Evolutionary conservation across 1,140 invertebrate genomes (phyloP).

Genomic region (Drosophila rhopaloa): DNA sequence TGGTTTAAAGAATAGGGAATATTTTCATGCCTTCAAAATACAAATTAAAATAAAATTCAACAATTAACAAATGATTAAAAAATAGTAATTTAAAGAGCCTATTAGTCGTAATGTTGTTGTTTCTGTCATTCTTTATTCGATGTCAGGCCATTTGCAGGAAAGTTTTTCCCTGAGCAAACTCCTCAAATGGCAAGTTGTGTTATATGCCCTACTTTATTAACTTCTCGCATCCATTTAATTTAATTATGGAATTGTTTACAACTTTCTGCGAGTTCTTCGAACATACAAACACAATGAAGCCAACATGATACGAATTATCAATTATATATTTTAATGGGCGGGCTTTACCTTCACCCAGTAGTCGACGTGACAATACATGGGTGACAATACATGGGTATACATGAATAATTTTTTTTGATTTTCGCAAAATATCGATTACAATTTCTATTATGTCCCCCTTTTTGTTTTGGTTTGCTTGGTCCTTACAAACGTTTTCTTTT

Average conservation of each 20-base stretch:
- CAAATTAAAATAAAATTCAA: too few species aligned
- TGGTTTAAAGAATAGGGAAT: too few species aligned
- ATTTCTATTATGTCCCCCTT: conserved; percentile 35
- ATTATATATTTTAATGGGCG: conserved; percentile 60
- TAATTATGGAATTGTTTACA: conserved; percentile 67
- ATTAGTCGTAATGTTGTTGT: neutral
- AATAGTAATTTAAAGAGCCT: too few species aligned
- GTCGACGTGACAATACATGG: conserved; percentile 36
- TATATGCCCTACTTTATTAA: conserved; percentile 27
- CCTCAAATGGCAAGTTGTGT: conserved; percentile 31
- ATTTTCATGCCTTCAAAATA: too few species aligned
- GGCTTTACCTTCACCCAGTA: neutral
- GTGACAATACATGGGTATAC: conserved; percentile 56
- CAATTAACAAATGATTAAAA: too few species aligned
- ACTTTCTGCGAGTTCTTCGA: conserved; percentile 6
- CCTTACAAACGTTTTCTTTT: conserved; percentile 34
- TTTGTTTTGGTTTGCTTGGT: neutral
- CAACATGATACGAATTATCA: conserved; percentile 42
- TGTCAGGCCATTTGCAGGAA: conserved; percentile 43
- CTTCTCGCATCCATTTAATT: conserved; percentile 46
- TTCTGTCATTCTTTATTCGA: conserved; percentile 10
- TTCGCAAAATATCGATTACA: conserved; percentile 71
- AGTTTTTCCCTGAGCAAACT: conserved; percentile 14
- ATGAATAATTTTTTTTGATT: conserved; percentile 75
- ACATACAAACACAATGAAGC: neutral